A percentile compares a stretch with the other conserved stretches of the same genome.
Evolutionary conservation across 2,797 vertebrate genomes (phyloP).

Genomic region (Thaleichthys pacificus): DNA sequence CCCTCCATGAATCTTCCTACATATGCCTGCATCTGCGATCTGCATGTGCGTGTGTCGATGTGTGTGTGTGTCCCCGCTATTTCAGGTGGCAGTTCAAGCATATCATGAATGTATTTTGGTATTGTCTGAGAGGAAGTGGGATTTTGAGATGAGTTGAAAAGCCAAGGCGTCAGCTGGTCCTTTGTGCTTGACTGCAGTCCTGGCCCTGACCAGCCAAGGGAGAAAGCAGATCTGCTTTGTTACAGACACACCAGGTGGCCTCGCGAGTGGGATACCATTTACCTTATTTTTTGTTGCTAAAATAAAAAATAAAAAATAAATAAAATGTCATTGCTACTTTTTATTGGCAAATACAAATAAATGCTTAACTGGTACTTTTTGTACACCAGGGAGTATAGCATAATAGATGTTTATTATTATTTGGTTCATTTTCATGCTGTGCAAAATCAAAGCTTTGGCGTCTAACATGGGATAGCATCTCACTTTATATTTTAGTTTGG

Average conservation of each 20-base stretch:
- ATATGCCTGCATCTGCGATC: conserved; percentile 26
- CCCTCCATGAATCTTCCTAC: conserved; percentile 60
- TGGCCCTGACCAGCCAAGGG: conserved; percentile 75
- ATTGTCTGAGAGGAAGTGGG: conserved; percentile 76
- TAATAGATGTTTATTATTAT: neutral
- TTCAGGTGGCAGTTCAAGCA: conserved; percentile 69
- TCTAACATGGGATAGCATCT: neutral
- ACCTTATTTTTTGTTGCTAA: conserved; percentile 35
- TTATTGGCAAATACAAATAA: conserved; percentile 35
- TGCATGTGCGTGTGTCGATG: conserved; percentile 12
- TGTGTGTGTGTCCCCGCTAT: conserved; percentile 52
- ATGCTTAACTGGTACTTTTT: conserved; percentile 28
- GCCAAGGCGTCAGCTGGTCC: conserved; percentile 77
- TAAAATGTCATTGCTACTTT: conserved; percentile 48
- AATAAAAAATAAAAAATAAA: conserved; percentile 52
- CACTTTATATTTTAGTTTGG: neutral
- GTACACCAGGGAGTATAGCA: neutral
- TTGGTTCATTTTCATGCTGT: neutral
- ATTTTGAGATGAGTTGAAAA: conserved; percentile 74
- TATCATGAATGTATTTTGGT: conserved; percentile 78
- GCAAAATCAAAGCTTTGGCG: too few species aligned
- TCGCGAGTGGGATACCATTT: conserved; percentile 60
- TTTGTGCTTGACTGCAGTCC: conserved; percentile 73
- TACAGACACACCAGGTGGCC: conserved; percentile 69
- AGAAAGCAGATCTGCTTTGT: conserved; percentile 75